Evolutionary conservation across 2,888 invertebrate genomes (phyloP).

Genomic region (Lycophotia porphyrea): DNA sequence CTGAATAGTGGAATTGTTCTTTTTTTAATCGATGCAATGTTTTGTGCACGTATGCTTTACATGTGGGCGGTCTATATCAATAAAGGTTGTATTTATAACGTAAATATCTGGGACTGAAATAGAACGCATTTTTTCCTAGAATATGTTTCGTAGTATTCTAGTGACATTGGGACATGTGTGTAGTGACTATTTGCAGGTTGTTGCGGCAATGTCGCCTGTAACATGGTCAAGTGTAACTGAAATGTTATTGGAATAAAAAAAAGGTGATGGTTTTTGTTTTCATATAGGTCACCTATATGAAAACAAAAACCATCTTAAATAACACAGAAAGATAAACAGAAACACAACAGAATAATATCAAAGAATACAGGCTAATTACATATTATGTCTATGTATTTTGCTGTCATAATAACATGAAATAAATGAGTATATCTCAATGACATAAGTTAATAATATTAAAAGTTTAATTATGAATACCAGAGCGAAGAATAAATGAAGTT

Average conservation of each 20-base stretch:
- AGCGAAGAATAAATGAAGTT: background rate
- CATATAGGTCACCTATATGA: conserved; percentile 20
- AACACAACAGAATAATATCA: too few species aligned
- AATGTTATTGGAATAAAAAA: conserved; percentile 13
- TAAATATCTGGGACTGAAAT: conserved; percentile 59
- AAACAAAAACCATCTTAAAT: too few species aligned
- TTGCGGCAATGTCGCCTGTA: conserved; percentile 5
- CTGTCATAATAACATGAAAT: conserved; percentile 1
- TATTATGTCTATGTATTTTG: background rate
- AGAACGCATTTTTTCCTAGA: conserved; percentile 56
- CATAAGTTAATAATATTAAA: conserved; percentile 3
- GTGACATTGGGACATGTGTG: conserved; percentile 38
- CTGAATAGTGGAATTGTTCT: conserved; percentile 52
- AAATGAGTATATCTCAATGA: background rate
- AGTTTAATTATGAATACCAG: background rate
- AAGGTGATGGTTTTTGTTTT: conserved; percentile 15
- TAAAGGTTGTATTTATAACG: conserved; percentile 54
- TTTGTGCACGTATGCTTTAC: conserved; percentile 41
- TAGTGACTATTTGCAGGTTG: conserved; percentile 2
- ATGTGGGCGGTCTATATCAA: conserved; percentile 54
- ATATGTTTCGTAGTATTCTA: conserved; percentile 37
- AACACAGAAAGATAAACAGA: too few species aligned
- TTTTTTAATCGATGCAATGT: conserved; percentile 48
- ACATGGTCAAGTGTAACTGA: conserved; percentile 2
- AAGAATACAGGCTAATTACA: conserved; percentile 23